Base-by-base conservation (phyloP, 2,888 invertebrate genomes). In the Druceiella hillmani region DNA sequence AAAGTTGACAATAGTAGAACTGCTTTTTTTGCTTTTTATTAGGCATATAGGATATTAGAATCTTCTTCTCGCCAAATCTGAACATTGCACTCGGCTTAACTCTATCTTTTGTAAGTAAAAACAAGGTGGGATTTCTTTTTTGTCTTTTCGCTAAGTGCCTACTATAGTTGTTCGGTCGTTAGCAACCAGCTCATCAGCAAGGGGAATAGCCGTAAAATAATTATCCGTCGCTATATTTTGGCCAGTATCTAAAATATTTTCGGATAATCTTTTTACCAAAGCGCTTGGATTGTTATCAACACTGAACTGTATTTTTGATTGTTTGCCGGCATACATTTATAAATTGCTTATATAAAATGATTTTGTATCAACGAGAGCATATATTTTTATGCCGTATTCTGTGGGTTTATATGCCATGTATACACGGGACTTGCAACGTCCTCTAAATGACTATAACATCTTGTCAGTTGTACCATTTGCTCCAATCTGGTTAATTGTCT, bases 1-100 rank as follows among this genome's bases (percentile, higher is more conserved):
- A 46, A 20, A 17, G 48, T 45, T 31, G 51, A 51, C 28, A 53
- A 26, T 25, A 52, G 28, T 11, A 47, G 28, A 11, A 53, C 51
- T 31, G 43, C 36, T 47, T 50, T 54, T 40, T 51, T 45, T 43
- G 25, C 15, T 39, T 47, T 41, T 43, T 46, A 5, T 45, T 46
- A 34, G 53, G 52, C 5, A 46, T 39, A 40, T 47, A 52, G 17
- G 50, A 50, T 30, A 52, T 12, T 9, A 48, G 17, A 26, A 41
- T 31, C 13, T 37, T 38, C 12, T 36, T 28, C 10, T 40, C 33
- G 13, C 37, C 37, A 35, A 42, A 45, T 22, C 42, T 38, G 33
- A 44, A 45, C 13, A 41, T 42, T 24, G 38, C 17, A 34, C 11
- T 17, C 26, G 36, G 40, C 17, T 37, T 43, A 10, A 24, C 7